Percentiles rank a stretch among this genome's conserved stretches.
phyloP scores from a whole-genome alignment of 2,888 invertebrate species.

The Acronicta leporina region DNA sequence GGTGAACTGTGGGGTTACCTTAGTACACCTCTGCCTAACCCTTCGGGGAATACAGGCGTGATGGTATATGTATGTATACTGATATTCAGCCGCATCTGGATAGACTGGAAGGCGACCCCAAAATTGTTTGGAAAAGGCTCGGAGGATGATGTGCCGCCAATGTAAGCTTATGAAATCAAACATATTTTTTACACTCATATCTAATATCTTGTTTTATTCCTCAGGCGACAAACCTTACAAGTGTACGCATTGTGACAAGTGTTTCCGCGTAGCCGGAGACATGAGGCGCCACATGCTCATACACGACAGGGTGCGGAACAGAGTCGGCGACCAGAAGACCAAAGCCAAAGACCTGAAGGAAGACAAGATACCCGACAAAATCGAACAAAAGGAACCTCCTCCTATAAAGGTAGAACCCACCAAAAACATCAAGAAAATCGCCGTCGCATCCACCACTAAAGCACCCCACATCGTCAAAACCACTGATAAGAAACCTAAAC shows the following conservation, averaged over 20 bases:
- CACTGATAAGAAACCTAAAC: slow-evolving; percentile 48
- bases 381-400: slow-evolving; percentile 7
- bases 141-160: too few species aligned
- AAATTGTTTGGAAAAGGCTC: too few species aligned
- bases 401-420: slow-evolving; percentile 8
- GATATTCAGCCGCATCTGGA: too few species aligned
- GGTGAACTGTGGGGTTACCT: too few species aligned
- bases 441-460: slow-evolving; percentile 49
- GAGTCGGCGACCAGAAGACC: slow-evolving; percentile 63
- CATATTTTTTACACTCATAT: too few species aligned
- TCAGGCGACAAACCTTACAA: slow-evolving; percentile 93
- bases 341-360: slow-evolving; percentile 52
- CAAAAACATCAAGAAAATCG: slow-evolving; percentile 50
- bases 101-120: too few species aligned
- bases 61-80: too few species aligned
- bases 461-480: slow-evolving; percentile 18
- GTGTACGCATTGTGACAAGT: slow-evolving; percentile 93
- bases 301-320: slow-evolving; percentile 86
- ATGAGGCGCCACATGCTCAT: slow-evolving; percentile 94
- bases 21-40: too few species aligned
- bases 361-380: slow-evolving; percentile 39
- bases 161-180: too few species aligned
- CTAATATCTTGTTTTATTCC: slow-evolving; percentile 33
- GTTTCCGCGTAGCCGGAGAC: slow-evolving; percentile 95
- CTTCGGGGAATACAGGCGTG: too few species aligned